Percentiles rank a stretch among this genome's conserved stretches.
Conservation (phyloP, 2,113 vertebrate species). For the Sturnus vulgaris region DNA sequence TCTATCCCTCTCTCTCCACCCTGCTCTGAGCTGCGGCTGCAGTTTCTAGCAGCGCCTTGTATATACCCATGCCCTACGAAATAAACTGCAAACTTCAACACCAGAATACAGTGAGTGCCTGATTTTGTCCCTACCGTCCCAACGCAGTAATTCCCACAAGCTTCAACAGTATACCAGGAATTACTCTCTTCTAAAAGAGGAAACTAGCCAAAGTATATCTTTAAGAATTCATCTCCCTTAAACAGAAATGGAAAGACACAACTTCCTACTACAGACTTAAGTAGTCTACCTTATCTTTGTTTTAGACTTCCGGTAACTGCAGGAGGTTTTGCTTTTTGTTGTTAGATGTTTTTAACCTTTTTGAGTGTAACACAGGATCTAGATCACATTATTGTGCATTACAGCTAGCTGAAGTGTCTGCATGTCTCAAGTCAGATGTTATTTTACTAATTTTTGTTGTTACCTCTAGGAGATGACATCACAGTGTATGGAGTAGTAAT, state of each 20-base stretch:
- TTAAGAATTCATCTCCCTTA: not conserved
- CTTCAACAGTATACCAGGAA: not conserved
- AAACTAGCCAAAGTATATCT: not conserved
- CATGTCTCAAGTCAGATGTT: not conserved
- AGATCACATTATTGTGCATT: not conserved
- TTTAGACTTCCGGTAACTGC: not conserved
- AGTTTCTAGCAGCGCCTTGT: too few relatives aligned
- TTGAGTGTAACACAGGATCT: not conserved
- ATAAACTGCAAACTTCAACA: too few relatives aligned
- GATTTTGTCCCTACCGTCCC: too few relatives aligned
- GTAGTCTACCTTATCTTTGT: not conserved
- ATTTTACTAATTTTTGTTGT: not conserved
- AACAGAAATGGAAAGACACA: not conserved
- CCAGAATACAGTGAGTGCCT: too few relatives aligned
- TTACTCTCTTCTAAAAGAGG: not conserved
- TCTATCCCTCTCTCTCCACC: too few relatives aligned
- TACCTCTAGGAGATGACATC: constrained; percentile 86
- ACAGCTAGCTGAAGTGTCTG: not conserved
- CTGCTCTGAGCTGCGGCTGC: too few relatives aligned
- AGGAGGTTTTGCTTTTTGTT: not conserved
- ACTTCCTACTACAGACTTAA: not conserved
- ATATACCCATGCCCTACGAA: too few relatives aligned
- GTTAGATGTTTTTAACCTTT: not conserved
- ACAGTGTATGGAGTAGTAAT: constrained; percentile 91
- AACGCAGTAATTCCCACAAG: too few relatives aligned